phyloP scores from a whole-genome alignment of 2,888 invertebrate species.

The Ephialtes manifestator region DNA sequence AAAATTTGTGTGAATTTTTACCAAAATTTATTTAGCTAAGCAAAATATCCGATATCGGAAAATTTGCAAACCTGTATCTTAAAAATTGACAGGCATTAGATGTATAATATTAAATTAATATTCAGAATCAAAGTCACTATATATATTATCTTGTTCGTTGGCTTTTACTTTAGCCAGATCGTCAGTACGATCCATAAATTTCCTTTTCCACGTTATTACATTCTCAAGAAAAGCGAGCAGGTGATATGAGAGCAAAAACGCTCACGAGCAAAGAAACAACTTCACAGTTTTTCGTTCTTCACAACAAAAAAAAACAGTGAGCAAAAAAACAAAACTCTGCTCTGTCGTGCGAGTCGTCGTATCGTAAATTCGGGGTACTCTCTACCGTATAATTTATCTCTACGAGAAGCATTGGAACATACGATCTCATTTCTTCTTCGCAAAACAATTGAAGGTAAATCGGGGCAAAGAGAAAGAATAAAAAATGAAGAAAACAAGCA shows the following conservation, averaged over 20 bases:
- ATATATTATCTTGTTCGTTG: too few species aligned
- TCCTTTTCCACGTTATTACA: slow-evolving; percentile 47
- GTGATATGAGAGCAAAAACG: slow-evolving; percentile 50
- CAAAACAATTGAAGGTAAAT: slow-evolving; percentile 34
- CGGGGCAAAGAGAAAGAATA: slow-evolving; percentile 24
- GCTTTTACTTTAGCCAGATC: neutral
- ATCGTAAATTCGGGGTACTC: slow-evolving; percentile 6
- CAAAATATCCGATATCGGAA: too few species aligned
- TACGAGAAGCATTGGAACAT: neutral
- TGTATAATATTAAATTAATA: too few species aligned
- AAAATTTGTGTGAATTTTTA: too few species aligned
- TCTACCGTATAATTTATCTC: slow-evolving; percentile 22
- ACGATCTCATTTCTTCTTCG: slow-evolving; percentile 26
- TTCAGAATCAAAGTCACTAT: too few species aligned
- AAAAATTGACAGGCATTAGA: too few species aligned
- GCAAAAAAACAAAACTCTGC: neutral
- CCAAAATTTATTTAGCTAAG: too few species aligned
- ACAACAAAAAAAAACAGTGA: neutral
- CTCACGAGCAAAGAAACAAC: slow-evolving; percentile 24
- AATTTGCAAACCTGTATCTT: too few species aligned
- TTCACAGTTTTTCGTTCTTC: slow-evolving; percentile 31
- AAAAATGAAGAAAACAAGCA: neutral
- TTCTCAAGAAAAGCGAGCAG: slow-evolving; percentile 30
- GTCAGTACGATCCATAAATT: slow-evolving; percentile 52
- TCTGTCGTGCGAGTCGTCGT: neutral